A percentile compares a stretch with the other conserved stretches of the same genome.
Evolutionary conservation across 2,888 invertebrate genomes (phyloP).

Genomic region (Aelia acuminata): DNA sequence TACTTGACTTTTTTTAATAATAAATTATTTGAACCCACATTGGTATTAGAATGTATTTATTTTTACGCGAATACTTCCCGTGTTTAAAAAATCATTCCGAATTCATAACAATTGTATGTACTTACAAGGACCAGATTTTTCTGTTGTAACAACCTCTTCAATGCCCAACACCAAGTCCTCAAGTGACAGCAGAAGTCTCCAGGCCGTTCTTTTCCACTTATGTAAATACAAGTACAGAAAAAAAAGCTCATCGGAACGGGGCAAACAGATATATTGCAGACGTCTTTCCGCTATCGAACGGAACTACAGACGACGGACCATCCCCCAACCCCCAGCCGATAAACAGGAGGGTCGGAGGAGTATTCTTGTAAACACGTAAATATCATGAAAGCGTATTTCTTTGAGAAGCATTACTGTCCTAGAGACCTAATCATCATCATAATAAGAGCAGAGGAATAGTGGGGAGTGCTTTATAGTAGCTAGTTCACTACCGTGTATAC

Average conservation of each 20-base stretch:
- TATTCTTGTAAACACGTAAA: conserved; percentile 42
- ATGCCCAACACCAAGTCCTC: not conserved
- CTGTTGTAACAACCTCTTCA: no score
- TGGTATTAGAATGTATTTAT: no score
- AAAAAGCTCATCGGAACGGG: not conserved
- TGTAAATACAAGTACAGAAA: not conserved
- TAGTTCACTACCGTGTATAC: not conserved
- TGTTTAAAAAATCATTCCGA: no score
- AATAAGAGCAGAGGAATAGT: no score
- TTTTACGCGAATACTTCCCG: no score
- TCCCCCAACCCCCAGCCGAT: not conserved
- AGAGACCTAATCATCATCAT: conserved; percentile 35
- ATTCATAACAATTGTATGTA: no score
- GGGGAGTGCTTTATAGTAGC: not conserved
- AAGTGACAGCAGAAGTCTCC: not conserved
- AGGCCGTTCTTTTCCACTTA: not conserved
- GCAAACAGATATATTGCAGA: not conserved
- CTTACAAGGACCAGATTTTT: no score
- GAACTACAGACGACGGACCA: conserved; percentile 15
- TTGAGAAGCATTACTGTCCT: conserved; percentile 32
- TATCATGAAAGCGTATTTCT: not conserved
- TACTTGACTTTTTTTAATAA: no score
- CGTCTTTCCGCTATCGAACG: conserved; percentile 31
- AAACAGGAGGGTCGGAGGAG: conserved; percentile 1
- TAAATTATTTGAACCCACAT: no score